A percentile compares a stretch with the other conserved stretches of the same genome.
phyloP scores from a whole-genome alignment of 2,888 invertebrate species.

The Proisotoma minuta region DNA sequence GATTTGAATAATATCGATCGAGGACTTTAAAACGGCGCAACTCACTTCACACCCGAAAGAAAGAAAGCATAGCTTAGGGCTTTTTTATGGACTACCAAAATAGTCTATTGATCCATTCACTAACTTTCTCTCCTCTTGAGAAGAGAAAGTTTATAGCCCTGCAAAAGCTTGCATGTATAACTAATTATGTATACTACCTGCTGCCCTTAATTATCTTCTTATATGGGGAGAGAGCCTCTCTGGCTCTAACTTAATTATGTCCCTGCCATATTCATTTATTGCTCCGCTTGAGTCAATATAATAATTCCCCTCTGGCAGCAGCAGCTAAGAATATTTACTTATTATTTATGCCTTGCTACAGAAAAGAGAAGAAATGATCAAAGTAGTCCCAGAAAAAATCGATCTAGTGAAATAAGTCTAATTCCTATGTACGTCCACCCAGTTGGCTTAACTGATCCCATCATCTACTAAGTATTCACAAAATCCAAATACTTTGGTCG shows the following conservation, averaged over 20 bases:
- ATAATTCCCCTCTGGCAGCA: too few relatives aligned
- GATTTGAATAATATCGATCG: slow-evolving; percentile 48
- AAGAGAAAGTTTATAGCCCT: too few relatives aligned
- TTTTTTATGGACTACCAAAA: background rate
- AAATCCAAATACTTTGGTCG: too few relatives aligned
- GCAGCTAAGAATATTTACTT: background rate
- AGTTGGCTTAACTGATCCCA: slow-evolving; percentile 12
- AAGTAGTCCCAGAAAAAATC: slow-evolving; percentile 17
- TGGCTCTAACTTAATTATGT: background rate
- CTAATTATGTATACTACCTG: too few relatives aligned
- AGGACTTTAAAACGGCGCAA: slow-evolving; percentile 29
- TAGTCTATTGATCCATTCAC: background rate
- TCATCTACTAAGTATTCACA: slow-evolving; percentile 3
- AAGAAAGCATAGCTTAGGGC: background rate
- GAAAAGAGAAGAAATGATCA: slow-evolving; percentile 8
- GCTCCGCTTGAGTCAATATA: background rate
- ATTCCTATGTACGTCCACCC: background rate
- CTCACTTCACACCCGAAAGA: background rate
- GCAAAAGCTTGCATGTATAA: too few relatives aligned
- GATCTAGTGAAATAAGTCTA: slow-evolving; percentile 16
- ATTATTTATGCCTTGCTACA: background rate
- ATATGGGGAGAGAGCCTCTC: background rate
- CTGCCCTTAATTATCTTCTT: background rate
- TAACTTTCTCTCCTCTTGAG: background rate
- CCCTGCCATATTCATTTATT: too few relatives aligned